These are phyloP conservation scores for Lucilia cuprina DNA, from an alignment of 1,140 invertebrate genomes.

Conservation along the genomic window DNA sequence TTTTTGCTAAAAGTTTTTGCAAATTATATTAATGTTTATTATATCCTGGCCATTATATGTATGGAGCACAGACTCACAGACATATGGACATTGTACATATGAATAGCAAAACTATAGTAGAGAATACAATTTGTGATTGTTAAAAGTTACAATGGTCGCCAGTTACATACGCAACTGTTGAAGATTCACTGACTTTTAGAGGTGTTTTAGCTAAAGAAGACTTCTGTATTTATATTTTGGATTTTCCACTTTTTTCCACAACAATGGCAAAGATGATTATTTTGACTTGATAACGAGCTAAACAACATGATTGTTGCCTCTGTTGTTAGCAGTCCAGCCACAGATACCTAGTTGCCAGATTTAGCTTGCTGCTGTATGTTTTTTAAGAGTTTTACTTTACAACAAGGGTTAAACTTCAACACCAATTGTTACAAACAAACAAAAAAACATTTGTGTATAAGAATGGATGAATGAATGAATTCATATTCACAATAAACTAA, in stretches of 20 bases:
- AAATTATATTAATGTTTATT: slow-evolving; percentile 33
- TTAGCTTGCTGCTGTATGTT: neutral
- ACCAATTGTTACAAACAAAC: neutral
- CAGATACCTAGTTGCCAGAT: neutral
- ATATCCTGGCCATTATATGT: slow-evolving; percentile 1
- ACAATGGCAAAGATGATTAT: slow-evolving; percentile 48
- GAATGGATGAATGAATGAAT: neutral
- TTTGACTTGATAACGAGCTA: slow-evolving; percentile 62
- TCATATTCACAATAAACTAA: neutral
- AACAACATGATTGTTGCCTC: slow-evolving; percentile 49
- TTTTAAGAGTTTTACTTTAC: neutral
- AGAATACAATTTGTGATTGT: slow-evolving; percentile 29
- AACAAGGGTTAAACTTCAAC: slow-evolving; percentile 27
- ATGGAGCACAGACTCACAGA: neutral
- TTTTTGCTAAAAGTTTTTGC: neutral
- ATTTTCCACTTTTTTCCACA: neutral
- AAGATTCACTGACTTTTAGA: slow-evolving; percentile 5
- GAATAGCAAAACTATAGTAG: neutral
- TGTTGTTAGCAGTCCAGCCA: neutral
- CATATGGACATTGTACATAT: too few relatives aligned
- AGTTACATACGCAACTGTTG: too few relatives aligned
- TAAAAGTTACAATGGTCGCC: neutral
- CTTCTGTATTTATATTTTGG: neutral
- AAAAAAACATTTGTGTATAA: neutral
- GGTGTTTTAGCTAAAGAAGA: neutral